phyloP scores from a whole-genome alignment of 2,113 vertebrate species.

The Sigmodon hispidus region DNA sequence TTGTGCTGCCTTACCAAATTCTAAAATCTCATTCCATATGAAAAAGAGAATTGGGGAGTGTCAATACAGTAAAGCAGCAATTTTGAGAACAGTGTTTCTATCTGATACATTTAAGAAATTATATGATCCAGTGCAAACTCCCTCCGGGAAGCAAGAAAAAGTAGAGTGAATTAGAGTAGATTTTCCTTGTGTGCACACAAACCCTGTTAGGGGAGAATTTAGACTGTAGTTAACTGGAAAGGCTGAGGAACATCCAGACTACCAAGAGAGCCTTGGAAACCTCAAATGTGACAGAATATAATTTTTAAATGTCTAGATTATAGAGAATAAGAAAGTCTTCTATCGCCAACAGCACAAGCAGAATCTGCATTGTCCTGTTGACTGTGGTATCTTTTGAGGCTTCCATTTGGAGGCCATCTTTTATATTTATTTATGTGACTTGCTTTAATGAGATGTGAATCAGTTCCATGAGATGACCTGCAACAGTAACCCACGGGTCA shows the following conservation, averaged over 20 bases:
- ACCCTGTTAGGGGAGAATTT: neutral
- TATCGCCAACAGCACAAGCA: neutral
- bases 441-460: neutral
- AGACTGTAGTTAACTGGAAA: conserved; percentile 28
- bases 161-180: conserved; percentile 6
- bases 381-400: neutral
- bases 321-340: neutral
- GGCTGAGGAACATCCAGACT: neutral
- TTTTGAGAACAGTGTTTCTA: conserved; percentile 25
- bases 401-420: neutral
- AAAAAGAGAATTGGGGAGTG: conserved; percentile 53
- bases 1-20: conserved; percentile 51
- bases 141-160: conserved; percentile 4
- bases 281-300: neutral
- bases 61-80: neutral
- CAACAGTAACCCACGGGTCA: neutral
- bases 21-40: conserved; percentile 36
- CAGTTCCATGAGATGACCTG: neutral
- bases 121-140: neutral
- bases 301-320: neutral
- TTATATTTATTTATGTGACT: neutral
- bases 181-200: neutral
- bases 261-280: neutral
- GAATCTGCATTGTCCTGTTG: neutral
- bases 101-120: conserved; percentile 35